These are phyloP conservation scores for Alloscopus bannaensis DNA, from an alignment of 2,888 invertebrate species.

Conservation along the genomic window DNA sequence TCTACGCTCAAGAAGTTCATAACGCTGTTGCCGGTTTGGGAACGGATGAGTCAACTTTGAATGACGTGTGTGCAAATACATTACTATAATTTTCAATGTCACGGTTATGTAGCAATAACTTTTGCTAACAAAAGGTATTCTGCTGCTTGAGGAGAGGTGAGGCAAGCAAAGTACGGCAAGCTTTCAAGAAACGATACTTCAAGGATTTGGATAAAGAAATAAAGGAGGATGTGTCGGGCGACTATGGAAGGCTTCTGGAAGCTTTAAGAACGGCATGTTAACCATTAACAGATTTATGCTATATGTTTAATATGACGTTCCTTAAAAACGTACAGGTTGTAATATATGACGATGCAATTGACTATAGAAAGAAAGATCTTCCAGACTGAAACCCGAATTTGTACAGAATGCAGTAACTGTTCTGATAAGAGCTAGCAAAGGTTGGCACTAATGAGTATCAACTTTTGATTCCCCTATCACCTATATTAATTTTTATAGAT, in stretches of 20 bases:
- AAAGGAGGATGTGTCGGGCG: slow-evolving; percentile 4
- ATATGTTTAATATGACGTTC: too few species aligned
- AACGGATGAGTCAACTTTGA: background rate
- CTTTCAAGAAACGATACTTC: background rate
- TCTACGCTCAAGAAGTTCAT: background rate
- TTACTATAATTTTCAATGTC: background rate
- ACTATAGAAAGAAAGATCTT: too few species aligned
- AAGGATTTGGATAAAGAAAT: slow-evolving; percentile 11
- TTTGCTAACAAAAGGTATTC: background rate
- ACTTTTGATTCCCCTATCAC: too few species aligned
- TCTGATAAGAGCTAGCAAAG: too few species aligned
- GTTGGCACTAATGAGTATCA: too few species aligned
- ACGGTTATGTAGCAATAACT: background rate
- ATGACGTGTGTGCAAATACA: background rate
- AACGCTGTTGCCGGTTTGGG: background rate
- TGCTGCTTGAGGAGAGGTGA: slow-evolving; percentile 2
- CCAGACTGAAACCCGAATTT: too few species aligned
- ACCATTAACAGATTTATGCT: too few species aligned
- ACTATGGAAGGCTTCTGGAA: slow-evolving; percentile 4
- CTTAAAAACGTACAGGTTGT: too few species aligned
- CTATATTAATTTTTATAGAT: too few species aligned
- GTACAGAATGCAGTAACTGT: too few species aligned
- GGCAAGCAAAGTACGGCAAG: background rate
- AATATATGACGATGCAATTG: too few species aligned
- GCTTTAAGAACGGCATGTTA: background rate